Percentiles rank a stretch among this genome's conserved stretches.
These are phyloP conservation scores for Epizoanthus scotinus DNA, from an alignment of 92 coral and sea anemone genomes.

Conservation along the genomic window DNA sequence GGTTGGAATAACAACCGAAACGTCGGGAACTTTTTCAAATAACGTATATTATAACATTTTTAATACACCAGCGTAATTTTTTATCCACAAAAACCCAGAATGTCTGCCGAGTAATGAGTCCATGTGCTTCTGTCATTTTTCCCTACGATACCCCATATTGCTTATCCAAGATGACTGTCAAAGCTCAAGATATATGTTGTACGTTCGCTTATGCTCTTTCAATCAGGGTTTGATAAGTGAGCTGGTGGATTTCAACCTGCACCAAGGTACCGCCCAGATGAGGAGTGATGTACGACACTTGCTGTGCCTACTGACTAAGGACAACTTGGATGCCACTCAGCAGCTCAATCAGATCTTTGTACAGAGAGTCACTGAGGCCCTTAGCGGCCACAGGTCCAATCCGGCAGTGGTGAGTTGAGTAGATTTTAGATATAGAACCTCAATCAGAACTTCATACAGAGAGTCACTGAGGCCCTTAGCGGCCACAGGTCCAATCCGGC, in stretches of 20 bases:
- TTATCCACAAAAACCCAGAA: too few species aligned
- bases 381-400: slow-evolving; percentile 86
- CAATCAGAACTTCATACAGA: slow-evolving; percentile 61
- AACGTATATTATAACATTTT: too few species aligned
- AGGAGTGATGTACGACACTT: slow-evolving; percentile 91
- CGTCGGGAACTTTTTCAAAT: too few species aligned
- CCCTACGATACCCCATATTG: too few species aligned
- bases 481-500: slow-evolving; percentile 95
- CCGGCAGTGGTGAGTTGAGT: slow-evolving; percentile 82
- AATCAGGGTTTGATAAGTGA: slow-evolving; percentile 89
- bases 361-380: slow-evolving; percentile 82
- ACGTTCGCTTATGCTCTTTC: background rate
- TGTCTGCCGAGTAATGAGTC: too few species aligned
- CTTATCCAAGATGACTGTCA: too few species aligned
- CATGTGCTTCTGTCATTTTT: too few species aligned
- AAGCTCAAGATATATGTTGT: too few species aligned
- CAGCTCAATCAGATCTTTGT: slow-evolving; percentile 85
- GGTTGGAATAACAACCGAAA: too few species aligned
- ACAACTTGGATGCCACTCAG: slow-evolving; percentile 84
- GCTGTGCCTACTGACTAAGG: slow-evolving; percentile 89
- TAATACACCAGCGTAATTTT: too few species aligned
- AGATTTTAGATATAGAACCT: background rate
- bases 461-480: slow-evolving; percentile 81
- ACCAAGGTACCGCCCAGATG: slow-evolving; percentile 97
- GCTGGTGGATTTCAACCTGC: slow-evolving; percentile 90